Evolutionary conservation across 2,113 vertebrate species (phyloP), one percentile per base, ranked within the genome.

Genomic region (Xyliphius kryptos): DNA sequence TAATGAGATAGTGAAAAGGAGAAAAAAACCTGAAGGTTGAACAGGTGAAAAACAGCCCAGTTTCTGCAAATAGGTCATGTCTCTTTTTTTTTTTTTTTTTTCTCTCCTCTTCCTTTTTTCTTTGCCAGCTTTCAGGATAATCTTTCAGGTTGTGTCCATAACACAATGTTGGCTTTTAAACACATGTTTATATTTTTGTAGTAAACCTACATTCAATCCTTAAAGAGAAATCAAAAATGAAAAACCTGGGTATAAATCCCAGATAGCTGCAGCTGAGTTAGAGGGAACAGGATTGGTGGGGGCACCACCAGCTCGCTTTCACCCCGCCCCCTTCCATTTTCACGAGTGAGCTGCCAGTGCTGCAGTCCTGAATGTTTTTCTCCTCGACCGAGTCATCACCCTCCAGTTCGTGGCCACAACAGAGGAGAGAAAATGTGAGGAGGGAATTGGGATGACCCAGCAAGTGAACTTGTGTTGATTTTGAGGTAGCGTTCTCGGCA

Each of bases 301-400:
- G 17, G 37, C 37, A 41, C 37, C 61, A 53, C 62, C 49, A 44
- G 8, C 22, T 56, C 7, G 19, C 20, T 41, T 26, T 26, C n/a
- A 58, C 66, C 48, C 50, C 9, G 58, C 63, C 67, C 68, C 72
- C 64, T 60, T 56, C 17, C 8, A 62, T 17, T 54, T 41, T 32
- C 58, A 61, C 36, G 49, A 59, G 72, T 26, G 59, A 20, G 56
- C 50, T 69, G 56, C 71, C 53, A 69, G 61, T 66, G 66, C 73
- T 72, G 69, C 73, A 75, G 69, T 72, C 66, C 62, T 48, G 52
- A 71, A 66, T 75, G 73, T 72, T 75, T 74, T 71, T 72, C 63
- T 32, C 38, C 69, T 66, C 52, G 15, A 26, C 46, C 36, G 59
- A 61, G 54, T 68, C 67, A 47, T 66, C 66, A 68, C 56, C 44